Evolutionary conservation across 2,888 invertebrate genomes (phyloP), one percentile per base, ranked within the genome.

Genomic region (Monoplex corrugatus): DNA sequence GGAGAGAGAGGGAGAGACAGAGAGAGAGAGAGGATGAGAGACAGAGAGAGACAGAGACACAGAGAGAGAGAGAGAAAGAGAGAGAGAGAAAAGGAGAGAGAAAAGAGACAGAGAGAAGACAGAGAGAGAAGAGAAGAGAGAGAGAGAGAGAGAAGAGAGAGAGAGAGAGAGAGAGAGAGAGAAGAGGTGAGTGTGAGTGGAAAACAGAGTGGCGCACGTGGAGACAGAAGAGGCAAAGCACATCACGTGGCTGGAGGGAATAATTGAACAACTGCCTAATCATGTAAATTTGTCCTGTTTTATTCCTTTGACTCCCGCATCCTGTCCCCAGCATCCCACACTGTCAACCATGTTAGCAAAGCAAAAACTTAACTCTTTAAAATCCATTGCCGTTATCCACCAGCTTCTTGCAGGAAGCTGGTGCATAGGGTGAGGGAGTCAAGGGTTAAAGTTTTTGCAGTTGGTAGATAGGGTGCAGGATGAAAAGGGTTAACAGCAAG

Each of bases 81-180:
- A 75, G 91, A 92, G 72, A 89, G 90, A 38, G 75, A n/a, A 50
- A 16, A 68, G 63, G 32, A 75, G 35, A 35, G 75, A 3, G 75
- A 3, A 19, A 50, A n/a, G 35, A 75, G 75, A 75, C 13, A 35
- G 75, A 35, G 10, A 38, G 38, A 38, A 35, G 35, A 75, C 8
- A 75, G 75, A 75, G 35, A 38, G 75, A 35, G 50, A 50, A 19
- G 19, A 19, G 19, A 19, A 10, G 75, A 35, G 35, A 32, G 10
- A 35, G 38, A 8, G 13, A 38, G 13, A 38, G 19, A 38, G 38
- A 19, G 6, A 19, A 75, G 75, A 75, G 5, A 75, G 35, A 35
- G 40, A 78, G 40, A 78, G 78, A 78, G 40, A 78, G 40, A 78
- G 40, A 78, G 78, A 78, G 40, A 38, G 78, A 78, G 40, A 78